These are phyloP conservation scores for Parasteatoda lunata DNA, from an alignment of 2,888 invertebrate species.

Conservation along the genomic window DNA sequence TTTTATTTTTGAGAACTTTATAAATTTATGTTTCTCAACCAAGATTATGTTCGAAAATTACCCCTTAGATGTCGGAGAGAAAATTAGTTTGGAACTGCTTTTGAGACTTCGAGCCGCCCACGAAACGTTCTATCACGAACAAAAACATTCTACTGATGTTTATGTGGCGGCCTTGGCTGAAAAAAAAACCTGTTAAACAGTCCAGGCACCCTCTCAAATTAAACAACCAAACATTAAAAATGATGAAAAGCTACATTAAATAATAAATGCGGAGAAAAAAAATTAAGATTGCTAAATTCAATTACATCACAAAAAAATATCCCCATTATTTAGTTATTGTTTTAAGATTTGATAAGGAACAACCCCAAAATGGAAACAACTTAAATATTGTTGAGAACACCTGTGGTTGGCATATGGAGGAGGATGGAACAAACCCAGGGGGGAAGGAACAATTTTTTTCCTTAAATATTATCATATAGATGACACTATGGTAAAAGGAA, in stretches of 20 bases:
- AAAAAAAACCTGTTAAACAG: conserved; percentile 52
- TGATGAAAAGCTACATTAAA: neutral
- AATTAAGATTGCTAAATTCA: conserved; percentile 62
- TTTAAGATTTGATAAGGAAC: conserved; percentile 9
- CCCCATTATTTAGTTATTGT: conserved; percentile 59
- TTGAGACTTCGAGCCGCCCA: no score
- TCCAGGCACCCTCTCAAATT: conserved; percentile 25
- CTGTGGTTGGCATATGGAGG: conserved; percentile 44
- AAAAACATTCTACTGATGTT: conserved; percentile 18
- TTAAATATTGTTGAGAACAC: conserved; percentile 34
- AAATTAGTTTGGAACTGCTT: no score
- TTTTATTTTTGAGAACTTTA: no score
- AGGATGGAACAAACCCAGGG: conserved; percentile 7
- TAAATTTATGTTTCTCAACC: no score
- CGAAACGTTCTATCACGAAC: neutral
- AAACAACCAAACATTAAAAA: conserved; percentile 12
- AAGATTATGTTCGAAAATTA: no score
- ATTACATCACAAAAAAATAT: conserved; percentile 36
- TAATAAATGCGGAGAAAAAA: neutral
- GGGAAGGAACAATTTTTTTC: conserved; percentile 4
- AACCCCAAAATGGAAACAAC: conserved; percentile 27
- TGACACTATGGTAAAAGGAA: conserved; percentile 11
- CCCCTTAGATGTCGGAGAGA: no score
- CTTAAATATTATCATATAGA: conserved; percentile 26
- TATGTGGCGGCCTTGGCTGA: conserved; percentile 44